Conservation (phyloP, 2,113 vertebrate genomes). For the Kryptolebias marmoratus region DNA sequence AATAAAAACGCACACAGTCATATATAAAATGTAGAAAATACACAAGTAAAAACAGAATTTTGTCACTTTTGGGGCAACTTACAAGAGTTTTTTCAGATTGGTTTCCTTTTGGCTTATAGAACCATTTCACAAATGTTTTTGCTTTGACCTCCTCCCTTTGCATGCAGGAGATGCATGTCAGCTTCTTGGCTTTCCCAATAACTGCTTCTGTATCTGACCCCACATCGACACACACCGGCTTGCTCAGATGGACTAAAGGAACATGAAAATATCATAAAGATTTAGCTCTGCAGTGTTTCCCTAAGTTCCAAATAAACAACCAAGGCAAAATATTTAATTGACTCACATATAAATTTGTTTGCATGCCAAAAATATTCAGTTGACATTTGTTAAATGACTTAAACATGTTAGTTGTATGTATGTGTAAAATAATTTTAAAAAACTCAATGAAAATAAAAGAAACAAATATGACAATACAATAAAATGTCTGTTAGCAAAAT, state of each 20-base stretch:
- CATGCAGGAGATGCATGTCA: conserved; percentile 94
- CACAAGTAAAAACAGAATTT: neutral
- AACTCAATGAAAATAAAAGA: no score
- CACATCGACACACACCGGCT: conserved; percentile 91
- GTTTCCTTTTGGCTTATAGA: conserved; percentile 72
- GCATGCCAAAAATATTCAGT: neutral
- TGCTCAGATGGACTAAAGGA: conserved; percentile 81
- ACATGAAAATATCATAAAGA: conserved; percentile 12
- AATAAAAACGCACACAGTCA: neutral
- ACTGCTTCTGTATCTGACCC: conserved; percentile 89
- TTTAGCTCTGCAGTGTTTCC: neutral
- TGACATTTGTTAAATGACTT: no score
- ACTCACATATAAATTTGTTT: no score
- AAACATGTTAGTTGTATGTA: no score
- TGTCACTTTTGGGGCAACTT: conserved; percentile 56
- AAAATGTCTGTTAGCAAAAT: no score
- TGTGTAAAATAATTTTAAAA: no score
- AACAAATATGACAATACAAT: no score
- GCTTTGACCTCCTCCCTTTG: conserved; percentile 91
- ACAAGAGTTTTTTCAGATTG: conserved; percentile 66
- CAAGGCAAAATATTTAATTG: no score
- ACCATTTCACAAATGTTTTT: conserved; percentile 89
- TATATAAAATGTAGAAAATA: neutral
- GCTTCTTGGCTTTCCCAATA: conserved; percentile 86
- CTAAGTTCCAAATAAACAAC: no score